Conservation (phyloP, 2,113 vertebrate species). For the Candoia aspera region DNA sequence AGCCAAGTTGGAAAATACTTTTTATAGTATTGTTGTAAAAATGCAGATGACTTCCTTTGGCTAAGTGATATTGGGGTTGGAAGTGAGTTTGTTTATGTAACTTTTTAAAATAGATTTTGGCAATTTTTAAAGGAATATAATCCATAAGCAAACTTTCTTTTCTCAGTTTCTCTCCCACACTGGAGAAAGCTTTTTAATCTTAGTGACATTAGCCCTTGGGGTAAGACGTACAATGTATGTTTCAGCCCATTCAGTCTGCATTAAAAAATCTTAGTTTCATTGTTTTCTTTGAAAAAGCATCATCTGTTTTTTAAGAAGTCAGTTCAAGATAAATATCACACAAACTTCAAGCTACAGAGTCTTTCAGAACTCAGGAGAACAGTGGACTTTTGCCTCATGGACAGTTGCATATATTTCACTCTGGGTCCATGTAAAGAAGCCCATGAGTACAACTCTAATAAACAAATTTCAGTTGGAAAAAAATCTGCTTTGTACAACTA, state of each 20-base stretch:
- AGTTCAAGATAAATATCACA: conserved; percentile 32
- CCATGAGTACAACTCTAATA: not conserved
- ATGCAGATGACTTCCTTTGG: not conserved
- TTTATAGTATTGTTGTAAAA: conserved; percentile 30
- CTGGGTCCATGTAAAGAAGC: not conserved
- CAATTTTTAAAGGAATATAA: conserved; percentile 2
- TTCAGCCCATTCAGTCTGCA: not conserved
- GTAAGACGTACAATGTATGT: conserved; percentile 5
- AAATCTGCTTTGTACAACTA: not conserved
- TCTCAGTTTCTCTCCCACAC: conserved; percentile 26
- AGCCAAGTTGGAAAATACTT: not conserved
- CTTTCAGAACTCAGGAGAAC: conserved; percentile 32
- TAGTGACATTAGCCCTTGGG: conserved; percentile 31
- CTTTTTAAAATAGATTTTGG: not conserved
- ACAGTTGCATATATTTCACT: not conserved
- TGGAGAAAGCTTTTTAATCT: not conserved
- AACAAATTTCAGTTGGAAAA: not conserved
- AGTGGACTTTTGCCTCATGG: not conserved
- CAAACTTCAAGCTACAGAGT: conserved; percentile 19
- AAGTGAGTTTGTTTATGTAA: conserved; percentile 34
- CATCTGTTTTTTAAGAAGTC: conserved; percentile 19
- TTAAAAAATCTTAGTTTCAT: conserved; percentile 26
- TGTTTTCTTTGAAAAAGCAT: conserved; percentile 40
- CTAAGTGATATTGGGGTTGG: not conserved
- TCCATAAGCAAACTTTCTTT: conserved; percentile 35